Percentiles rank a stretch among this genome's conserved stretches.
phyloP scores from a whole-genome alignment of 2,113 vertebrate species.

The Stercorarius parasiticus region DNA sequence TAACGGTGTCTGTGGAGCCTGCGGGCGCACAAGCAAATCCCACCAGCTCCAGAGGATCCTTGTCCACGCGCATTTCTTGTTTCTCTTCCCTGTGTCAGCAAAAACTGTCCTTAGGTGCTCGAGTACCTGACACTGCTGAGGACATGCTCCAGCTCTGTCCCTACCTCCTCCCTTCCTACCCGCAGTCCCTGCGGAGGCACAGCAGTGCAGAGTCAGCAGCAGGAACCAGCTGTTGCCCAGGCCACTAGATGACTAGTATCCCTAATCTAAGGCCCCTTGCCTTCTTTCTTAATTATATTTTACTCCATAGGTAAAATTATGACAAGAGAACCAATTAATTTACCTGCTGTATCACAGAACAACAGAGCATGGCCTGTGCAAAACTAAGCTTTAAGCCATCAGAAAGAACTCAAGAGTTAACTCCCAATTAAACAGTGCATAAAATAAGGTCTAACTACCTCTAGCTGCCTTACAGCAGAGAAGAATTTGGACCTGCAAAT shows the following conservation, averaged over 20 bases:
- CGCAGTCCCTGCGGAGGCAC: rapidly evolving
- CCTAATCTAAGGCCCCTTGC: neutral
- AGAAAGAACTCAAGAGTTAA: neutral
- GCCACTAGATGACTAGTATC: neutral
- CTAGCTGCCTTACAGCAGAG: neutral
- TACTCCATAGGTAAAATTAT: neutral
- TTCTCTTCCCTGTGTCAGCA: neutral
- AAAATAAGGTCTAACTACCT: neutral
- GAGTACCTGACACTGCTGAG: neutral
- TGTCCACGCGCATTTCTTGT: neutral
- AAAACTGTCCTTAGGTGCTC: neutral
- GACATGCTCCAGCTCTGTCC: neutral
- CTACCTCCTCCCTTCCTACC: neutral
- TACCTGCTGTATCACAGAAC: neutral
- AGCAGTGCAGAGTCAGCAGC: neutral
- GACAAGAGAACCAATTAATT: neutral
- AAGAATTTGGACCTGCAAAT: neutral
- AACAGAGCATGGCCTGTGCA: neutral
- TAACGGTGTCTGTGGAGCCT: neutral
- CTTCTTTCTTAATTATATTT: neutral
- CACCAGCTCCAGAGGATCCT: neutral
- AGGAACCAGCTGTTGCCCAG: neutral
- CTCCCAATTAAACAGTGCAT: neutral
- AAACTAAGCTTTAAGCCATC: neutral
- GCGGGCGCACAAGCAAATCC: neutral